These are phyloP conservation scores for Trileptium ribeirensis DNA, from an alignment of 2,888 invertebrate species.

Conservation along the genomic window DNA sequence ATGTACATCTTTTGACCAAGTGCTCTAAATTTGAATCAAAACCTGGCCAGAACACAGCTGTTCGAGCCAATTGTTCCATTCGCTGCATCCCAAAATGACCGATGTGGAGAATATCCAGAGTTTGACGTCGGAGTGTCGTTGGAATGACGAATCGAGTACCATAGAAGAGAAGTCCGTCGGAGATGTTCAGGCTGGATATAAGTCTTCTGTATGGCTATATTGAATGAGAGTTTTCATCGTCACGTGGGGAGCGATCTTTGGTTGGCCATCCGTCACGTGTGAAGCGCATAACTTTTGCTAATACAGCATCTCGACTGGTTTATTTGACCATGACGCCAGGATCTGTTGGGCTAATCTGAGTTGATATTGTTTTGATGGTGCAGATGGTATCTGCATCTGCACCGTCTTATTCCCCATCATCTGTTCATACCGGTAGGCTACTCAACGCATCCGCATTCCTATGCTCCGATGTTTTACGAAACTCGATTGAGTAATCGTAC, in stretches of 20 bases:
- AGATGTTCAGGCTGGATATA: slow-evolving; percentile 15
- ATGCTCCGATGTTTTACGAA: slow-evolving; percentile 23
- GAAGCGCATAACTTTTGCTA: background rate
- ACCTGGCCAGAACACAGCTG: background rate
- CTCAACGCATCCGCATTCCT: slow-evolving; percentile 34
- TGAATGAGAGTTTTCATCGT: background rate
- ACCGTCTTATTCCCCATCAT: slow-evolving; percentile 26
- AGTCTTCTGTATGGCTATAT: background rate
- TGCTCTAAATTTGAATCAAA: slow-evolving; percentile 6
- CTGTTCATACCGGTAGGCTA: slow-evolving; percentile 20
- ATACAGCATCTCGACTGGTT: background rate
- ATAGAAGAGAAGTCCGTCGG: slow-evolving; percentile 31
- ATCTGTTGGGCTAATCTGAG: background rate
- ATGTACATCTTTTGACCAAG: background rate
- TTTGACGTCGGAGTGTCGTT: background rate
- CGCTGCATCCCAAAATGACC: slow-evolving; percentile 12
- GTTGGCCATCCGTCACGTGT: background rate
- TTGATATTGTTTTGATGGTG: background rate
- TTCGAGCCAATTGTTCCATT: background rate
- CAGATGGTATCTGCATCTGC: background rate
- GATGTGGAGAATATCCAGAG: background rate
- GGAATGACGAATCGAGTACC: background rate
- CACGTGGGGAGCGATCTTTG: no score
- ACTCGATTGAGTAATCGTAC: slow-evolving; percentile 5
- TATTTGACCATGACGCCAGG: background rate